Percentiles rank a stretch among this genome's conserved stretches.
Conservation (phyloP, 2,888 invertebrate species). For the Elmis aenea region DNA sequence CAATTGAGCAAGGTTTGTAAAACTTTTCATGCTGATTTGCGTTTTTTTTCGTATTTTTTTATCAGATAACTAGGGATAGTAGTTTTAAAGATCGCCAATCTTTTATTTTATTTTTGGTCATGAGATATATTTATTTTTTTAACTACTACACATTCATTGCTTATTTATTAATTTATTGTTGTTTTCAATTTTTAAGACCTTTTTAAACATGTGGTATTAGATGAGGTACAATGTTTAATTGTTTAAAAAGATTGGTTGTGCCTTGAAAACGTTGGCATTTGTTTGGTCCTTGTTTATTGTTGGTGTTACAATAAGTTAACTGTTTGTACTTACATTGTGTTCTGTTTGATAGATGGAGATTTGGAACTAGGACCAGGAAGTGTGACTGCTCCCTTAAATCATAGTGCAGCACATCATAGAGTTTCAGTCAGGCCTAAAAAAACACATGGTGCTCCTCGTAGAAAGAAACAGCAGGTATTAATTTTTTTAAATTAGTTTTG, state of each 20-base stretch:
- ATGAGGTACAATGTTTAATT: too few relatives aligned
- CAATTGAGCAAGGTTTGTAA: constrained; percentile 31
- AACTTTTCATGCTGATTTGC: constrained; percentile 3
- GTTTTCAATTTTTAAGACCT: too few relatives aligned
- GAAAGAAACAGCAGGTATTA: constrained; percentile 55
- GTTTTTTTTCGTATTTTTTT: constrained; percentile 4
- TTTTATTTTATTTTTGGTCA: too few relatives aligned
- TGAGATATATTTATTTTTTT: neutral
- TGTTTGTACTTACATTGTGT: constrained; percentile 2
- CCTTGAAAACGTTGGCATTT: too few relatives aligned
- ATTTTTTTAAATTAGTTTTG: constrained; percentile 8
- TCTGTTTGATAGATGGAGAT: constrained; percentile 37
- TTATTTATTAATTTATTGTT: too few relatives aligned
- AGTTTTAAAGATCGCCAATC: too few relatives aligned
- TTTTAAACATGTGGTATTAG: too few relatives aligned
- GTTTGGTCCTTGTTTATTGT: too few relatives aligned
- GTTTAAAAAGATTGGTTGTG: too few relatives aligned
- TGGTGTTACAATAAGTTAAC: neutral
- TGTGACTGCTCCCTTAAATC: constrained; percentile 62
- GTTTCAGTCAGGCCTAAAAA: constrained; percentile 72
- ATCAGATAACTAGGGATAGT: too few relatives aligned
- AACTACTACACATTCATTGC: too few relatives aligned
- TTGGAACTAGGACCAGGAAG: constrained; percentile 48
- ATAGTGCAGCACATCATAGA: constrained; percentile 75
- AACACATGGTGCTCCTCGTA: constrained; percentile 68